Base-by-base conservation (phyloP, 2,888 invertebrate genomes). In the Lepidochrysops patricia region DNA sequence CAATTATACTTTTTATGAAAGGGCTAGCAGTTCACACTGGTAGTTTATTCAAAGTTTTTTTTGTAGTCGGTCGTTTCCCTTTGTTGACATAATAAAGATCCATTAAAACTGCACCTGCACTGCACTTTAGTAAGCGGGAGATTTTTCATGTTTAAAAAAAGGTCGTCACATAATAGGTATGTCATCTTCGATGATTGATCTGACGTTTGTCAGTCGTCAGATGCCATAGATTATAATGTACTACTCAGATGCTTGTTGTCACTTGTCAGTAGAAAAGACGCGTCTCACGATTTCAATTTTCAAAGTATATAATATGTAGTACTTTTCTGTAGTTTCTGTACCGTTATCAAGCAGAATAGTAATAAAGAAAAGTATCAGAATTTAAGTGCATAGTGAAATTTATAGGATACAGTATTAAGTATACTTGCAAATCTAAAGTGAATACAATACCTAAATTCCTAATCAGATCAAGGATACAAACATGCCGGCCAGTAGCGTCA, bases 401-500 rank as follows among this genome's bases (percentile, higher is more conserved):
- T 12, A 43, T 19, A 43, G 23, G 12, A 43, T 43, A 19, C 43
- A 23, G 9, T 19, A 43, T 3, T 9, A n/a, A n/a, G n/a, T n/a
- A 9, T 23, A 43, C 19, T 43, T 15, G 4, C 19, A 43, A 9
- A 43, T 19, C 19, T 9, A 43, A 3, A 37, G 23, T 12, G 43
- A 43, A 19, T 43, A 19, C 19, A 43, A 34, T 34, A 13, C 9
- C 26, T 34, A 25, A 50, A 49, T 49, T 25, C 34, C 4, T 50
- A 59, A 52, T 27, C 35, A 59, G 60, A 43, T 60, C 56, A 60
- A 60, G 54, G 56, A 48, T 54, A 60, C 29, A 43, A 54, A 70
- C 70, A 89, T 89, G 88, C 88, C 88, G 69, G 83, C 85, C 23
- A 84, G 80, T 70, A 81, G 79, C 68, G 76, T 82, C 64, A 79